Percentiles rank a stretch among this genome's conserved stretches.
phyloP scores from a whole-genome alignment of 2,888 invertebrate genomes.

The Pocota personata region DNA sequence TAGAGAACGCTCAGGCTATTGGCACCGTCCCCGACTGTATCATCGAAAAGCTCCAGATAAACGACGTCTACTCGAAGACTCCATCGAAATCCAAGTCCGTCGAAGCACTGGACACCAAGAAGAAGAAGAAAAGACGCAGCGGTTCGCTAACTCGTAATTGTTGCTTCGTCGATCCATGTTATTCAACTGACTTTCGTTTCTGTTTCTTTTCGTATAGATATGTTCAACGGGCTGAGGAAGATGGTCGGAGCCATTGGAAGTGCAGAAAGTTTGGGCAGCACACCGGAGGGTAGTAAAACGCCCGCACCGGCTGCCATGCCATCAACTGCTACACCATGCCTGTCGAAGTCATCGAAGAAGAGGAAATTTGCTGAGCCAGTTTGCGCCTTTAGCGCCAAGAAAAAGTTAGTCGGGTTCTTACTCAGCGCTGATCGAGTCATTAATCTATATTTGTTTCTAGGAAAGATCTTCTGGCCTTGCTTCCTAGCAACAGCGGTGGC shows the following conservation, averaged over 20 bases:
- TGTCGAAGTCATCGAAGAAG: conserved; percentile 87
- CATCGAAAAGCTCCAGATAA: conserved; percentile 81
- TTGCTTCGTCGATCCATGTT: conserved; percentile 63
- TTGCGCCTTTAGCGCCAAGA: conserved; percentile 86
- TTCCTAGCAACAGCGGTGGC: conserved; percentile 85
- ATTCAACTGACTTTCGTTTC: conserved; percentile 69
- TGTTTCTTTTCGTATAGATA: conserved; percentile 84
- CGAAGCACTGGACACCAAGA: conserved; percentile 82
- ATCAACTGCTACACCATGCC: conserved; percentile 84
- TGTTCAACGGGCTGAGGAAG: conserved; percentile 90
- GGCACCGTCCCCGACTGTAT: conserved; percentile 88
- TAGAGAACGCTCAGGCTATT: conserved; percentile 89
- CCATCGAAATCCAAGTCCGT: conserved; percentile 58
- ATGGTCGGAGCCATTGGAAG: conserved; percentile 87
- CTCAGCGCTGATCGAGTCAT: not conserved
- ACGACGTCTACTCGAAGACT: conserved; percentile 55
- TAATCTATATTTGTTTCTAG: conserved; percentile 83
- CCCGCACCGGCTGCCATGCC: conserved; percentile 78
- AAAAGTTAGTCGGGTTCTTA: conserved; percentile 84
- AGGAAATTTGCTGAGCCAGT: conserved; percentile 85
- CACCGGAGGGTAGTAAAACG: conserved; percentile 80
- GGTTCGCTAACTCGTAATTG: conserved; percentile 91
- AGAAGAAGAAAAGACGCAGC: conserved; percentile 91
- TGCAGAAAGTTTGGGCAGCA: conserved; percentile 83
- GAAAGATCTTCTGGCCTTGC: conserved; percentile 85